Evolutionary conservation across 2,113 vertebrate genomes (phyloP).

Genomic region (Bambusicola thoracicus): DNA sequence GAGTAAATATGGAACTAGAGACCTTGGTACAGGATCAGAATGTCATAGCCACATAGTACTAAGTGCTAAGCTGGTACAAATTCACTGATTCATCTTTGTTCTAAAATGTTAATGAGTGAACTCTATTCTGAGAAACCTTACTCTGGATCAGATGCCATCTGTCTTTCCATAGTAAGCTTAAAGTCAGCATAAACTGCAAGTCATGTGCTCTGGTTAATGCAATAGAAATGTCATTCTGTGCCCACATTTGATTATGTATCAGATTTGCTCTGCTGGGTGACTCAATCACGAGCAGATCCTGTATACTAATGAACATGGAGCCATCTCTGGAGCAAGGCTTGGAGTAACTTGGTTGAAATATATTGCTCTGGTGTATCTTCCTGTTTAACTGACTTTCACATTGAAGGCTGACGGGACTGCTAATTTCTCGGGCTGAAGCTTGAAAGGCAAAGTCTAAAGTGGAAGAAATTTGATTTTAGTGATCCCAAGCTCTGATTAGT

Average conservation of each 20-base stretch:
- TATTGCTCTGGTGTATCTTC: conserved; percentile 1
- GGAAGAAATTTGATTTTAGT: conserved; percentile 29
- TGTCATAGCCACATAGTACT: background rate
- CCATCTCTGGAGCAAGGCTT: background rate
- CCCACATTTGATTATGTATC: conserved; percentile 18
- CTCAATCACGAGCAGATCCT: background rate
- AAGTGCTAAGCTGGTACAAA: background rate
- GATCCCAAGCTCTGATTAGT: conserved; percentile 23
- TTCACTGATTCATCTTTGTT: conserved; percentile 15
- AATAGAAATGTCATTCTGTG: conserved; percentile 38
- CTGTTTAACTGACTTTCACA: background rate
- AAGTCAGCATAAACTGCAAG: conserved; percentile 26
- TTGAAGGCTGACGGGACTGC: conserved; percentile 14
- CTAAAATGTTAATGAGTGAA: conserved; percentile 20
- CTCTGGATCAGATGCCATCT: conserved; percentile 33
- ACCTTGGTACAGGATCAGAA: background rate
- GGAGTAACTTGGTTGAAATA: background rate
- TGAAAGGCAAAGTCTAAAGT: conserved; percentile 31
- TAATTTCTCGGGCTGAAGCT: conserved; percentile 20
- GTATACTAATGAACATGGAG: conserved; percentile 21
- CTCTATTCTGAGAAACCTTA: conserved; percentile 33
- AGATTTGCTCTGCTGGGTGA: conserved; percentile 34
- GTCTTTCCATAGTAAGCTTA: conserved; percentile 21
- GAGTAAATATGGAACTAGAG: background rate
- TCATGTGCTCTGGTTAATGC: conserved; percentile 31